Base-by-base conservation (phyloP, 1,140 invertebrate genomes). In the Apis laboriosa region DNA sequence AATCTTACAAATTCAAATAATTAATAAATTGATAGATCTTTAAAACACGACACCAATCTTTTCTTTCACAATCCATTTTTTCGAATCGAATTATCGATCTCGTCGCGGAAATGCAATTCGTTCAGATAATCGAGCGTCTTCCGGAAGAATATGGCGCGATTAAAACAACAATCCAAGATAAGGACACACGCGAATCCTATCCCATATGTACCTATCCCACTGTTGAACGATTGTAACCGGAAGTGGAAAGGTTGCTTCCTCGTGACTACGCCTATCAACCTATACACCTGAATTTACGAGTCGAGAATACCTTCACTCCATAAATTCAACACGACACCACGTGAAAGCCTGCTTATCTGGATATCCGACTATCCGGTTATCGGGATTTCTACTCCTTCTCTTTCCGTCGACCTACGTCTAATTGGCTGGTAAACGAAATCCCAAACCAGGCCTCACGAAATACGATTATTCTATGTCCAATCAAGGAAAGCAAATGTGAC, bases 301-400 rank as follows among this genome's bases (percentile, higher is more conserved):
- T 78, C 80, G 70, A 84, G 82, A 84, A 83, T 83, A 49, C 76
- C 67, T 66, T 79, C 81, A 70, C 75, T 70, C 81, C 78, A 83
- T 83, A 83, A 83, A 83, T 83, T 68, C 60, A 51, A 13, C 76
- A 83, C 76, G 76, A 79, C 81, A 72, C 56, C 76, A 67, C 55
- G 55, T 80, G 70, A 84, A 80, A 84, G 49, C 61, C 56, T 66
- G 77, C 68, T 80, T 84, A 84, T 80, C 82, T 80, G 53, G 70
- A 84, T 80, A 84, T 80, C 77, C 82, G 70, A 84, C 70, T 84
- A 84, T 80, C 82, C 67, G 77, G 58, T 79, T 73, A 83, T 83
- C 81, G 34, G 58, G 76, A 78, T 68, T 12, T 60, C 68, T 56
- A 43, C 67, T 78, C 75, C 55, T 61, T 78, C 67, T 78, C 74